These are phyloP conservation scores for Cheirogaleus medius DNA, from an alignment of 2,113 vertebrate genomes.

Conservation along the genomic window DNA sequence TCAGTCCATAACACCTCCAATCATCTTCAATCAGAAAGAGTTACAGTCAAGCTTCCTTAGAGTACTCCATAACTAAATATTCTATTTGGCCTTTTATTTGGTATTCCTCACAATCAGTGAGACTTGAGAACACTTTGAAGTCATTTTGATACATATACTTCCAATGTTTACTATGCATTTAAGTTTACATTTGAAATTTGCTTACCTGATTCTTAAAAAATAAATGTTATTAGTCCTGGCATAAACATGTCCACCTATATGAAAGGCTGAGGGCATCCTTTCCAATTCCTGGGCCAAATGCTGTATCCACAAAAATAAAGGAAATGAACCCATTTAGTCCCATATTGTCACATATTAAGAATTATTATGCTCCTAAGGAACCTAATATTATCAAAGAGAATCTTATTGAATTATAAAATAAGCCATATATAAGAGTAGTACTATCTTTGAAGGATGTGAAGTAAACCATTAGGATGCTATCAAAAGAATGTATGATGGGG, in stretches of 20 bases:
- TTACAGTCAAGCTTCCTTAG: background rate
- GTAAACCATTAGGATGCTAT: background rate
- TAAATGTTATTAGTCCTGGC: background rate
- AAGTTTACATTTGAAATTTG: background rate
- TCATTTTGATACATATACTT: background rate
- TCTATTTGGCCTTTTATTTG: background rate
- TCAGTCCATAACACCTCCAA: background rate
- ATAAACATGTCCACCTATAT: background rate
- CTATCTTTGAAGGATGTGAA: background rate
- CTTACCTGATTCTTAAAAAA: background rate
- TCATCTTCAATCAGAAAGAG: background rate
- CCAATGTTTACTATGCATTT: background rate
- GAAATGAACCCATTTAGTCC: background rate
- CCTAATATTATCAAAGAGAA: background rate
- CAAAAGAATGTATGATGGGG: background rate
- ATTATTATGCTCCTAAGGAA: background rate
- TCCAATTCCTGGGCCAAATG: background rate
- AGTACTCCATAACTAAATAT: background rate
- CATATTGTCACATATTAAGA: background rate
- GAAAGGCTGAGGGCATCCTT: background rate
- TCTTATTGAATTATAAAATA: background rate
- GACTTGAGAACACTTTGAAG: background rate
- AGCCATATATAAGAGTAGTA: background rate
- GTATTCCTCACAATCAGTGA: background rate
- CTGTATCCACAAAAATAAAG: background rate